Conservation (phyloP, 2,888 invertebrate species). For the Drosophila infuscata region DNA sequence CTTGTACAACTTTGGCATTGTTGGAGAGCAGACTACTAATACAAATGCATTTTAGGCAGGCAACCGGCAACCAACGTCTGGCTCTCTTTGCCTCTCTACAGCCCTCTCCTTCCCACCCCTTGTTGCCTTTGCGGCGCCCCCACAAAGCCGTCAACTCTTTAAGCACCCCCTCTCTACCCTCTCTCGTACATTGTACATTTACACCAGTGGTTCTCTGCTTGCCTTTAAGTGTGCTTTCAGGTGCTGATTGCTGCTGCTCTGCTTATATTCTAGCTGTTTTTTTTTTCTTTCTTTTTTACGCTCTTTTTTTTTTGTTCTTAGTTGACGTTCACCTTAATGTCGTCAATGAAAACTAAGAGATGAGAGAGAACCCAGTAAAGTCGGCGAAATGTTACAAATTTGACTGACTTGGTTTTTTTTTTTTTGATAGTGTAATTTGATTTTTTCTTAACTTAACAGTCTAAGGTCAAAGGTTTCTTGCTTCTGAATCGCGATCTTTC, state of each 20-base stretch:
- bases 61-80: conserved; percentile 72
- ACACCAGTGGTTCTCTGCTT: conserved; percentile 50
- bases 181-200: conserved; percentile 42
- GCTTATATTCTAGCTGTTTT: conserved; percentile 43
- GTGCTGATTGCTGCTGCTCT: conserved; percentile 51
- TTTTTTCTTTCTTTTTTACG: conserved; percentile 23
- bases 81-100: conserved; percentile 30
- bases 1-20: conserved; percentile 64
- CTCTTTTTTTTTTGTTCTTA: conserved; percentile 34
- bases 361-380: conserved; percentile 14
- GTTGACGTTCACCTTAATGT: conserved; percentile 69
- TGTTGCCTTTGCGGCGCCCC: conserved; percentile 33
- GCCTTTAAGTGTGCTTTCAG: conserved; percentile 69
- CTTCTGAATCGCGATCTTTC: conserved; percentile 1
- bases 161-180: conserved; percentile 7
- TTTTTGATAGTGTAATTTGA: conserved; percentile 49
- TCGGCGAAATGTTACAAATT: conserved; percentile 35
- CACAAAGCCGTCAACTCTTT: conserved; percentile 36
- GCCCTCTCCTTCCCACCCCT: conserved; percentile 1
- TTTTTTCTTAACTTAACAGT: conserved; percentile 39
- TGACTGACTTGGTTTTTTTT: conserved; percentile 12
- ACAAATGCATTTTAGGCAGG: conserved; percentile 60
- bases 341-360: conserved; percentile 60
- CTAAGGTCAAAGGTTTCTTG: conserved; percentile 9
- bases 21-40: conserved; percentile 58